Conservation (phyloP, 2,113 vertebrate genomes). For the Chaetorhynchus papuensis region DNA sequence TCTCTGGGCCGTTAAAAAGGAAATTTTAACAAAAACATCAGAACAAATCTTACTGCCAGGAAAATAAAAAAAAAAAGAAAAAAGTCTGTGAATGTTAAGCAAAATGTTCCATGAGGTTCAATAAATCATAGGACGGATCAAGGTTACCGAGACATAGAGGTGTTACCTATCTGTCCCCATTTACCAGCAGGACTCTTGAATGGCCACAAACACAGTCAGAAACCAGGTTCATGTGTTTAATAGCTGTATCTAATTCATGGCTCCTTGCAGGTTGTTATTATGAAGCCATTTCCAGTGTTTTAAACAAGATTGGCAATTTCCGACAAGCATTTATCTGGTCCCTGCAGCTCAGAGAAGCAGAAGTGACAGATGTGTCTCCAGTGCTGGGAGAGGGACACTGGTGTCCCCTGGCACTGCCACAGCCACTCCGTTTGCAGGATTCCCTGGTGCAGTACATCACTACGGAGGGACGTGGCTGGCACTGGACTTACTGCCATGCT, state of each 20-base stretch:
- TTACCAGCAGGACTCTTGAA: not conserved
- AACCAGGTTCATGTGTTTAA: not conserved
- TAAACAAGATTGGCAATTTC: not conserved
- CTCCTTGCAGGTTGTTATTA: not conserved
- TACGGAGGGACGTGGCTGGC: fast-evolving
- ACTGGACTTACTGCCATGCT: not conserved
- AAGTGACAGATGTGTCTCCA: not conserved
- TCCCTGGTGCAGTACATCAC: not conserved
- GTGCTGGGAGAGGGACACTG: not conserved
- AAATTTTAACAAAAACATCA: not conserved
- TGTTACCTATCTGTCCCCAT: not conserved
- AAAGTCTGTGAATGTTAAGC: fast-evolving
- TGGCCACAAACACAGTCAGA: not conserved
- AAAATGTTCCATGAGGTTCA: not conserved
- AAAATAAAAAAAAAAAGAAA: not conserved
- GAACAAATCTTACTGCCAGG: not conserved
- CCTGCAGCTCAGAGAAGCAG: not conserved
- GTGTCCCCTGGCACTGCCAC: not conserved
- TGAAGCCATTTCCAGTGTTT: not conserved
- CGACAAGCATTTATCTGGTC: not conserved
- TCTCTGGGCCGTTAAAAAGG: not conserved
- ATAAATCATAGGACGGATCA: not conserved
- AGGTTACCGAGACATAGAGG: not conserved
- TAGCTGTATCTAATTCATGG: not conserved
- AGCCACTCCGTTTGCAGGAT: not conserved